Base-by-base conservation (phyloP, 2,113 vertebrate genomes). In the Callithrix jacchus region DNA sequence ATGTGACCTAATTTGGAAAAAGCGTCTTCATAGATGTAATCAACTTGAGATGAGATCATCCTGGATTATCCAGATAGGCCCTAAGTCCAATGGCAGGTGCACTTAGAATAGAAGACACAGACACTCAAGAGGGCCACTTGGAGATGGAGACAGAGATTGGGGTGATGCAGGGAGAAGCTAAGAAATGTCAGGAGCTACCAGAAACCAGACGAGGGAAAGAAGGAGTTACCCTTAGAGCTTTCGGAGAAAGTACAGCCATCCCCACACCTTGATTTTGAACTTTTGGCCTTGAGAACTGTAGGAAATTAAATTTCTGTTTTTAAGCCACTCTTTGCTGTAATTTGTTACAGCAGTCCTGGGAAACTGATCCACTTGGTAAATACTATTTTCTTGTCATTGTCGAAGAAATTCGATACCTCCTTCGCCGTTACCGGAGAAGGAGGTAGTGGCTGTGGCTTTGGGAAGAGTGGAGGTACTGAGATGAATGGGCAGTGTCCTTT, bases 151-250 rank as follows among this genome's bases (percentile, higher is more conserved):
- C 52, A 47, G 88, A 58, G 10, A 42, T 4, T 1, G 7, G 83
- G 66, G 77, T 6, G 42, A 49, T 25, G 70, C 5, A 13, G 49
- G 30, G 11, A 6, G 21, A 54, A 20, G 45, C 74, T 12, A 35
- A 18, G 40, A 27, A 2, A 8, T 1, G 1, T 5, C 0, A 23
- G 54, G 54, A 40, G 13, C 37, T 42, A 12, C 32, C 3, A 2
- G 30, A 21, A 73, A 45, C 32, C 68, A 35, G 54, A 40, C 14
- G 47, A 70, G 32, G 4, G 4, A 5, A 9, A 52, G 5, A 66
- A 35, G 35, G 68, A 11, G 9, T n/a, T 47, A 17, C 4, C 45
- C 0, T 0, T 5, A 4, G 66, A 23, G 14, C 66, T 9, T 27
- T 32, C 3, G 6, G 37, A 20, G 56, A 27, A 52, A 20, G 27